These are phyloP conservation scores for Steinernema hermaphroditum DNA, from an alignment of 2,888 invertebrate species.

Conservation along the genomic window DNA sequence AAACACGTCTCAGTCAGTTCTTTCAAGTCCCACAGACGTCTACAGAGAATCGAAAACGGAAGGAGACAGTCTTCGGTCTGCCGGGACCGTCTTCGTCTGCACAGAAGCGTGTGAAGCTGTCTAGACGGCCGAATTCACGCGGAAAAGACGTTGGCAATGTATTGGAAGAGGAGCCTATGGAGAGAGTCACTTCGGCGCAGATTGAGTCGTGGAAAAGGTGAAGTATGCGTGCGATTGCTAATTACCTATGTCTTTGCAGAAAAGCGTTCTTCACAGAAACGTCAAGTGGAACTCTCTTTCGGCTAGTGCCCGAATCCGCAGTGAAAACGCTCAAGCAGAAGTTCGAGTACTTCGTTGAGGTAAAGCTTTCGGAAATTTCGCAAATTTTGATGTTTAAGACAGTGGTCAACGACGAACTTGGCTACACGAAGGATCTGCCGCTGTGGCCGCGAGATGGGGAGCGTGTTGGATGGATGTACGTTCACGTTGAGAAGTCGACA, in stretches of 20 bases:
- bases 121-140: neutral
- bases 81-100: neutral
- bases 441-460: neutral
- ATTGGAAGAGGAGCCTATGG: neutral
- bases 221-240: neutral
- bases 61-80: neutral
- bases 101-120: neutral
- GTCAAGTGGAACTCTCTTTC: neutral
- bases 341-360: constrained; percentile 1
- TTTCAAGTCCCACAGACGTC: neutral
- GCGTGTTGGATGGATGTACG: neutral
- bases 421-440: neutral
- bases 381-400: neutral
- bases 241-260: too few species aligned
- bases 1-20: neutral
- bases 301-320: neutral
- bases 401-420: neutral
- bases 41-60: neutral
- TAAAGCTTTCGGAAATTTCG: neutral
- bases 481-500: neutral
- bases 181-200: neutral
- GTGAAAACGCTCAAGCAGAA: constrained; percentile 8
- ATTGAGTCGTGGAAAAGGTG: constrained; percentile 6
- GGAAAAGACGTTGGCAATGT: neutral
- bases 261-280: neutral